Evolutionary conservation across 2,797 vertebrate genomes (phyloP).

Genomic region (Lerista edwardsae): DNA sequence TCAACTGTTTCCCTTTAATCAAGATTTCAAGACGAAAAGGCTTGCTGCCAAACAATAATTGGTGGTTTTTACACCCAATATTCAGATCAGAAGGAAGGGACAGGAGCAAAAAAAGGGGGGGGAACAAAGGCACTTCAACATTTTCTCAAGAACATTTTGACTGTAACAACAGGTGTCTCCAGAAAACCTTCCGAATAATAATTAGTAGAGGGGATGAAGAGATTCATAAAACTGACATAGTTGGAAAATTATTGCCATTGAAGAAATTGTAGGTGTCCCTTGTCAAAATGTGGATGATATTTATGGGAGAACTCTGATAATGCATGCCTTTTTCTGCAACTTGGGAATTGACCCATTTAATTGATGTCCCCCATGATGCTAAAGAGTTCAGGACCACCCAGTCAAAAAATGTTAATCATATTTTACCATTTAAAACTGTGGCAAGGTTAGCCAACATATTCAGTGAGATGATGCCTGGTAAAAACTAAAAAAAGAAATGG

Average conservation of each 20-base stretch:
- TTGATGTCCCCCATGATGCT: constrained; percentile 16
- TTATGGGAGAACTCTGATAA: constrained; percentile 46
- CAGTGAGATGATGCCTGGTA: not conserved
- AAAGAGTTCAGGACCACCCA: not conserved
- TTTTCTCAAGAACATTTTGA: constrained; percentile 37
- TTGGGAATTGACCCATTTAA: constrained; percentile 8
- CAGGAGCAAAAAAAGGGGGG: not conserved
- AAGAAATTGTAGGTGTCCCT: not conserved
- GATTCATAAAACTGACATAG: constrained; percentile 52
- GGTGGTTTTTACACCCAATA: not conserved
- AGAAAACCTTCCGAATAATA: constrained; percentile 40
- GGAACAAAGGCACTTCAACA: constrained; percentile 4
- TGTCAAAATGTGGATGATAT: constrained; percentile 47
- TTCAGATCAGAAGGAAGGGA: not conserved
- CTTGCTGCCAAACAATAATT: not conserved
- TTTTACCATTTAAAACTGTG: not conserved
- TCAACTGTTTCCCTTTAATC: not conserved
- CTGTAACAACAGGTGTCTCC: constrained; percentile 12
- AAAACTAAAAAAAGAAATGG: no score
- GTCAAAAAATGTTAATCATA: constrained; percentile 23
- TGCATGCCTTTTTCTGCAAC: constrained; percentile 45
- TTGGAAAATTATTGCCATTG: constrained; percentile 43
- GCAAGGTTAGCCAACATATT: constrained; percentile 45
- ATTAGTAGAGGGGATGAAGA: constrained; percentile 48
- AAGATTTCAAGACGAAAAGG: not conserved